phyloP scores from a whole-genome alignment of 2,113 vertebrate species.

The Neolamprologus sp. region DNA sequence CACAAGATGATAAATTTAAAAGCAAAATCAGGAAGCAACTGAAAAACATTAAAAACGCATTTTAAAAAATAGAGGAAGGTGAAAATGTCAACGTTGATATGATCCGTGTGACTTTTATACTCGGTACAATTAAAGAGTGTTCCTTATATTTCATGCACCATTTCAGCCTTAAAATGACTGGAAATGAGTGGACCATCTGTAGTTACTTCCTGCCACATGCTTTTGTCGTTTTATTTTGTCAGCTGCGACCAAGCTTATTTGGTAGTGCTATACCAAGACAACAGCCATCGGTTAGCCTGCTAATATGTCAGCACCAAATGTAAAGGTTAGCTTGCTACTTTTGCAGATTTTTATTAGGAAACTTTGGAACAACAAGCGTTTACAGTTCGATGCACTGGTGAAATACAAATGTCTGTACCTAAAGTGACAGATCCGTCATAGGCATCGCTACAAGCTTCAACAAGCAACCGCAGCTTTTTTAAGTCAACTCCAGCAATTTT shows the following conservation, averaged over 20 bases:
- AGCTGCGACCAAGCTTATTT: not conserved
- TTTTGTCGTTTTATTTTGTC: not conserved
- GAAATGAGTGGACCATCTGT: not conserved
- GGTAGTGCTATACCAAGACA: not conserved
- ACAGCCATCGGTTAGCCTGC: not conserved
- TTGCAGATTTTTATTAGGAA: not conserved
- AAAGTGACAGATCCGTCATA: not conserved
- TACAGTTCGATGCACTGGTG: not conserved
- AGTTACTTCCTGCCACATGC: not conserved
- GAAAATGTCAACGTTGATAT: not conserved
- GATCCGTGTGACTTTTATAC: not conserved
- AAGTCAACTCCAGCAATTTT: not conserved
- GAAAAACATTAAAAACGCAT: not conserved
- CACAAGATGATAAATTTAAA: not conserved
- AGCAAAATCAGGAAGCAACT: not conserved
- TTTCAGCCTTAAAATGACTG: not conserved
- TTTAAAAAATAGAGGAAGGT: not conserved
- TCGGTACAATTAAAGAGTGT: not conserved
- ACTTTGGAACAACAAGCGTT: not conserved
- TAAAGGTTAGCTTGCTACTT: not conserved
- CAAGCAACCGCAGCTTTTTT: not conserved
- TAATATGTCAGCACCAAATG: not conserved
- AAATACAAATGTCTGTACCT: not conserved
- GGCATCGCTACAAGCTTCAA: not conserved
- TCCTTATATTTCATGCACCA: not conserved